Percentiles rank a stretch among this genome's conserved stretches.
Conservation (phyloP, 2,888 invertebrate genomes). For the Cryptocephalus moraei region DNA sequence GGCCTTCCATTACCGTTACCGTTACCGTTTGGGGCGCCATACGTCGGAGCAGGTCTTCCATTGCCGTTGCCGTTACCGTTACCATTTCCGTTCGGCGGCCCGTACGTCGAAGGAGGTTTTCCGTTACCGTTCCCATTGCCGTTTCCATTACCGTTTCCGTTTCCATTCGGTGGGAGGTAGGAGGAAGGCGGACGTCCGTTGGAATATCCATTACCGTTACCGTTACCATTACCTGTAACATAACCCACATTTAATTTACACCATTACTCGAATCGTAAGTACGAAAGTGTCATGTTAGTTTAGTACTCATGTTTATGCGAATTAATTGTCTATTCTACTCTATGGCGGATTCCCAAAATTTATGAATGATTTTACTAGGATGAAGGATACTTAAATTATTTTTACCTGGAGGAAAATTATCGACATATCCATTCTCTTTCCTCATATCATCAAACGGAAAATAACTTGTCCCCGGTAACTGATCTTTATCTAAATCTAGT, state of each 20-base stretch:
- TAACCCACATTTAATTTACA: neutral
- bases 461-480: conserved; percentile 5
- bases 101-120: neutral
- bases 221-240: conserved; percentile 1
- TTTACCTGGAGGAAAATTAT: too few species aligned
- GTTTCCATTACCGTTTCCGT: conserved; percentile 9
- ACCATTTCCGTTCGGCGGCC: conserved; percentile 15
- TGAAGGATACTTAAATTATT: too few species aligned
- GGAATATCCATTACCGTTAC: conserved; percentile 11
- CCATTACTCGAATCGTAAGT: too few species aligned
- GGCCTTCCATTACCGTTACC: conserved; percentile 12
- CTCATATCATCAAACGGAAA: neutral
- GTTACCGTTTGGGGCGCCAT: conserved; percentile 2
- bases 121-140: conserved; percentile 20
- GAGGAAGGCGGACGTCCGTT: conserved; percentile 13
- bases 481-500: conserved; percentile 9
- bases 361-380: too few species aligned
- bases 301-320: too few species aligned
- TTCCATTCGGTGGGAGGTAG: neutral
- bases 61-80: conserved; percentile 15
- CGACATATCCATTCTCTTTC: too few species aligned
- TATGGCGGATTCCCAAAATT: too few species aligned
- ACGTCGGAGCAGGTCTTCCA: conserved; percentile 8
- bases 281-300: too few species aligned
- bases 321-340: too few species aligned